Base-by-base conservation (phyloP, 2,113 vertebrate species). In the Campylomormyrus tamandua region DNA sequence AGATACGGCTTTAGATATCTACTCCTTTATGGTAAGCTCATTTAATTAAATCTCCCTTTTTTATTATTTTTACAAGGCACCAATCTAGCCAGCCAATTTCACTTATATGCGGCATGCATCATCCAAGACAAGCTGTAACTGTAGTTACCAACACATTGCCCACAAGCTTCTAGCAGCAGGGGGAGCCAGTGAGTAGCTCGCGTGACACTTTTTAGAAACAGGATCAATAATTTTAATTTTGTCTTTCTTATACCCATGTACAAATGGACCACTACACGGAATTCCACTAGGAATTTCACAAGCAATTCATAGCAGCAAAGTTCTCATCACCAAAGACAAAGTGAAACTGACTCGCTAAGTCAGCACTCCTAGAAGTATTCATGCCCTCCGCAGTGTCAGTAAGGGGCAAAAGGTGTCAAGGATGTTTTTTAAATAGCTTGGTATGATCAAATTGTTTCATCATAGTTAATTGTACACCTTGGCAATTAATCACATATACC, bases 1-100 rank as follows among this genome's bases (percentile, higher is more conserved):
- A 0, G 94, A 95, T 5, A 94, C 93, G 0, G 80, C 91, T 0
- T 93, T 95, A 91, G 95, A 96, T 0, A 10, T 96, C 19, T 96
- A 95, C 91, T 92, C 94, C 11, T 95, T 96, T 90, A 93, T 95
- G 95, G 96, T 96, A 95, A 0, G 58, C 0, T 58, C 48, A 19
- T 31, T 80, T 49, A 46, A 53, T 53, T 31, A 77, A 49, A 87
- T 3, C 53, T 66, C 62, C 35, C 62, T 31, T 27, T 87, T 50
- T 27, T 21, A 39, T 2, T 87, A 8, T 74, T 87, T 21, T 48
- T 52, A 87, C 24, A 27, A 50, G 3, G 48, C 3, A 53, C 49
- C 13, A 50, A 53, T 50, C 10, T 70, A 31, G 62, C n/a, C 62
- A 70, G 9, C n/a, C 62, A 66, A 27, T 66, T 27, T 27, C 3